phyloP scores from a whole-genome alignment of 2,888 invertebrate genomes.

The Octodonta nipae region DNA sequence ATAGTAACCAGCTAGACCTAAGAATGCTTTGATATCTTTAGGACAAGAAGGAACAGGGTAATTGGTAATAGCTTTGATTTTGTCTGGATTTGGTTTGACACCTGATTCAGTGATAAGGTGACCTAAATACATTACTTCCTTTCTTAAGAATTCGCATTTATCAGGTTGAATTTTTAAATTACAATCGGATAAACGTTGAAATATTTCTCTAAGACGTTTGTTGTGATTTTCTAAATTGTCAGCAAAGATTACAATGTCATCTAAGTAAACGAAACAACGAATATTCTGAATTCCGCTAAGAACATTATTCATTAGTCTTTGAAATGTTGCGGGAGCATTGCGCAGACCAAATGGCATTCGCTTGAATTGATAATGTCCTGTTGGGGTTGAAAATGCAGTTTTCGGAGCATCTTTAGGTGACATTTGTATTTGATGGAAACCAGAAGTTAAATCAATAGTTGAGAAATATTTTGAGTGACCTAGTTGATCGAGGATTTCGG shows the following conservation, averaged over 20 bases:
- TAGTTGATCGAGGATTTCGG: conserved; percentile 10
- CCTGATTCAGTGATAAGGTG: conserved; percentile 13
- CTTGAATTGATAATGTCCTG: conserved; percentile 9
- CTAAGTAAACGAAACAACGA: conserved; percentile 26
- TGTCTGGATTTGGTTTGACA: conserved; percentile 11
- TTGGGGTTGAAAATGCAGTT: conserved; percentile 9
- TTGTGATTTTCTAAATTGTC: conserved; percentile 18
- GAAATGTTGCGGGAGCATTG: conserved; percentile 11
- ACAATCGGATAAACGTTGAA: conserved; percentile 10
- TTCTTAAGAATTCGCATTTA: conserved; percentile 13
- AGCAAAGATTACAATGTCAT: conserved; percentile 25
- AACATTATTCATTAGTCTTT: conserved; percentile 14
- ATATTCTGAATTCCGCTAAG: conserved; percentile 19
- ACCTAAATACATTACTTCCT: conserved; percentile 14
- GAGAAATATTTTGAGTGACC: conserved; percentile 11
- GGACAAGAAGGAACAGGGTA: conserved; percentile 9
- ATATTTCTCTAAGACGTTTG: conserved; percentile 12
- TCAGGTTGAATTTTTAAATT: conserved; percentile 14
- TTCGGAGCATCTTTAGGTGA: conserved; percentile 7
- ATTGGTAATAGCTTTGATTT: conserved; percentile 9
- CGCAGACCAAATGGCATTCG: conserved; percentile 10
- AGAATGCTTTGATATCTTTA: conserved; percentile 14
- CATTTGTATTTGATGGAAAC: conserved; percentile 12
- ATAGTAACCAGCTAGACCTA: conserved; percentile 15
- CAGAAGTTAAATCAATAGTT: conserved; percentile 8